phyloP scores from a whole-genome alignment of 2,888 invertebrate genomes.

The Drosophila anomalata region DNA sequence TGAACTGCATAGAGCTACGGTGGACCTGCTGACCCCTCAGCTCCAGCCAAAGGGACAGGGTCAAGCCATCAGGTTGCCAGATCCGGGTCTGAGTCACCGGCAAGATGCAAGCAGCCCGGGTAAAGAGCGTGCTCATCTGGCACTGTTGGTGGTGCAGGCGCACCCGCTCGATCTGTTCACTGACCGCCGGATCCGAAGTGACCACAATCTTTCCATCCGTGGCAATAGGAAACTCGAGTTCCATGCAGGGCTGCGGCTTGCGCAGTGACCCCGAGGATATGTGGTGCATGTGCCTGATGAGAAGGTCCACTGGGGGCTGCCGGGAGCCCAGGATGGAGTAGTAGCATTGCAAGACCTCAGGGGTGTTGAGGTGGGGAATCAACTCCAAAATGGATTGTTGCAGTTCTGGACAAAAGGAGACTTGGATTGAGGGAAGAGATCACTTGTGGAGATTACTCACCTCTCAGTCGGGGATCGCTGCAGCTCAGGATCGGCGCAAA shows the following conservation, averaged over 20 bases:
- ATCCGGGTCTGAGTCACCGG: constrained; percentile 81
- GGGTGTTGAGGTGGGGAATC: constrained; percentile 84
- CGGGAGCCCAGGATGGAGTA: constrained; percentile 86
- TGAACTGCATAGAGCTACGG: constrained; percentile 72
- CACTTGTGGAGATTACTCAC: constrained; percentile 47
- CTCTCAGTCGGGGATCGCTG: constrained; percentile 76
- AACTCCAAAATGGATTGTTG: constrained; percentile 88
- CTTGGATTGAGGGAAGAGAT: background rate
- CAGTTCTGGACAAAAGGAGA: constrained; percentile 85
- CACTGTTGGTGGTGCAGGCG: constrained; percentile 79
- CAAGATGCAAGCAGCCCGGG: constrained; percentile 81
- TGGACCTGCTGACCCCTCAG: constrained; percentile 72
- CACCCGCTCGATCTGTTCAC: constrained; percentile 81
- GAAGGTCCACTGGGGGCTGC: constrained; percentile 85
- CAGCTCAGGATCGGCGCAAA: constrained; percentile 81
- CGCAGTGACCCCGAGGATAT: constrained; percentile 74
- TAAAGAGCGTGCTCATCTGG: constrained; percentile 80
- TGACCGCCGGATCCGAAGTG: constrained; percentile 72
- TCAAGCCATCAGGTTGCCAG: constrained; percentile 81
- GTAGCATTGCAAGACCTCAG: constrained; percentile 85
- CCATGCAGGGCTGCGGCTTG: constrained; percentile 80
- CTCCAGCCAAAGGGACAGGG: constrained; percentile 82
- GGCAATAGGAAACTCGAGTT: constrained; percentile 81
- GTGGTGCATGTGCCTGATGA: constrained; percentile 85
- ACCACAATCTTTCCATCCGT: constrained; percentile 80